Evolutionary conservation across 2,888 invertebrate species (phyloP), one percentile per base, ranked within the genome.

Genomic region (Drosophila merina): DNA sequence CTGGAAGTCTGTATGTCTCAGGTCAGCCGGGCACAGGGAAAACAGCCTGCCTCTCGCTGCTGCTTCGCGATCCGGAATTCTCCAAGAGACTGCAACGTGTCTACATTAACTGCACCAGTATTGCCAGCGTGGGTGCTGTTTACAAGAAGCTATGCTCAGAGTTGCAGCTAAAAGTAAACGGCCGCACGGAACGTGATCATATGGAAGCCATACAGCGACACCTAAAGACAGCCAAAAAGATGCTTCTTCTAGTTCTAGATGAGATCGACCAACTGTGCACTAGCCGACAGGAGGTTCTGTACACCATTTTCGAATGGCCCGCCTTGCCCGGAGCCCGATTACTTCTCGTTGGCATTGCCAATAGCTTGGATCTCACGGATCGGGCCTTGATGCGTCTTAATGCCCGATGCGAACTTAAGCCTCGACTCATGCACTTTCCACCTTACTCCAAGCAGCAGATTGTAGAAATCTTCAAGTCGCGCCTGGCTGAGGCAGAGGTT

Each of bases 21-120:
- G 99, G 99, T 0, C 97, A 98, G 26, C 99, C 99, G 0, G 99
- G 99, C 4, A 99, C 99, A 0, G 99, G 91, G 1, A 99, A 99
- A 93, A 98, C 98, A 0, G 98, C 98, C 0, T 95, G 96, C 68
- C 92, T 99, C 14, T 95, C 95, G 0, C 93, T 95, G 74, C 94
- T 97, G 60, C 92, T 98, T 58, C 92, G 94, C 38, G 92, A 94
- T 48, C 92, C 95, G 10, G 93, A 95, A 92, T 88, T 89, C 59
- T 74, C 90, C 2, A 88, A 91, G 33, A 90, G 92, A 28, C 92
- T 94, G 52, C 92, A 93, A 72, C 92, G 93, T 6, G 93, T 96
- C 14, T 95, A 95, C 88, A 92, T 92, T 10, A 99, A 99, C 92
- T 98, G 98, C 88, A 98, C 98, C 69, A 95, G 95, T 72, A 94